Evolutionary conservation across 2,113 vertebrate genomes (phyloP).

Genomic region (Syngnathus scovelli): DNA sequence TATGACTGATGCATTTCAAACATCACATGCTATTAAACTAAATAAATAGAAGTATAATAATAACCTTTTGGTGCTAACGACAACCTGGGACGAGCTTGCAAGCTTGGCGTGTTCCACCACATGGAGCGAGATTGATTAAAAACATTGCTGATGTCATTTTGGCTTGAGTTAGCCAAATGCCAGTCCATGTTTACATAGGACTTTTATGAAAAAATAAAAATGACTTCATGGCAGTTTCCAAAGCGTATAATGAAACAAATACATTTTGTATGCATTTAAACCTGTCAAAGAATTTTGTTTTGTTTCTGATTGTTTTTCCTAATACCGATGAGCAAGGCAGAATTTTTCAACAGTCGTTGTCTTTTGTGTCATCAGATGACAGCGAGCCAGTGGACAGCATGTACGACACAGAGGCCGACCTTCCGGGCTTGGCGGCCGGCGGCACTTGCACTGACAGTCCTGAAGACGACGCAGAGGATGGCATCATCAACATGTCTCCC

Average conservation of each 20-base stretch:
- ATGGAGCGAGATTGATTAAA: conserved; percentile 52
- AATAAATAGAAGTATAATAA: conserved; percentile 30
- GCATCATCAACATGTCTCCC: conserved; percentile 84
- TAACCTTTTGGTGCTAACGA: conserved; percentile 31
- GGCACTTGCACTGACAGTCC: conserved; percentile 75
- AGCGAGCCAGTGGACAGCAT: conserved; percentile 86
- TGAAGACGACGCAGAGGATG: conserved; percentile 90
- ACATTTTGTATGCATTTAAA: background rate
- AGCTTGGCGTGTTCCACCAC: conserved; percentile 21
- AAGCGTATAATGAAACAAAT: background rate
- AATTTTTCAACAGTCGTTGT: background rate
- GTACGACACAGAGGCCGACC: conserved; percentile 89
- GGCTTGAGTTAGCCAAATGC: conserved; percentile 62
- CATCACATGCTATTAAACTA: conserved; percentile 4
- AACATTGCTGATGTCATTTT: conserved; percentile 58
- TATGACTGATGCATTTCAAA: conserved; percentile 10
- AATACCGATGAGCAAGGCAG: no score
- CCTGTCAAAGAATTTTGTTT: background rate
- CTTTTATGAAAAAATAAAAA: conserved; percentile 5
- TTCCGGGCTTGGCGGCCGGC: conserved; percentile 71
- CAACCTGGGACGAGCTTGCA: conserved; percentile 46
- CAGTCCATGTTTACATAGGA: conserved; percentile 67
- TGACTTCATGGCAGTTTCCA: no score
- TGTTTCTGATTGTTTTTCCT: no score
- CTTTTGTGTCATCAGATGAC: conserved; percentile 78